phyloP scores from a whole-genome alignment of 2,888 invertebrate genomes.

The Bhutanitis thaidina region DNA sequence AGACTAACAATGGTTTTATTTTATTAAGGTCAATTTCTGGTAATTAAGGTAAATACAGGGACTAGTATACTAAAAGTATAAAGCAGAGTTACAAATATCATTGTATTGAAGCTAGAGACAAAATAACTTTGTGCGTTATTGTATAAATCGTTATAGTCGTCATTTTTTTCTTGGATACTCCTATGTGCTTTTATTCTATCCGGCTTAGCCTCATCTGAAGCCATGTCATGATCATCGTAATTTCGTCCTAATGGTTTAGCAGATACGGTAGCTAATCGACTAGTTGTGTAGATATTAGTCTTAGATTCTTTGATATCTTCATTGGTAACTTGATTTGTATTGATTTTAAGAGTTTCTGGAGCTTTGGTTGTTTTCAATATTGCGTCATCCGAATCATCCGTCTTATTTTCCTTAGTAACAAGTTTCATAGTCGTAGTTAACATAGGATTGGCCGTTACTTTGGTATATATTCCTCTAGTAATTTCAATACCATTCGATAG shows the following conservation, averaged over 20 bases:
- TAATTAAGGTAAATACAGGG: no score
- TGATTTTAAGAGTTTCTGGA: slow-evolving; percentile 20
- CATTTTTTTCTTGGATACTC: slow-evolving; percentile 43
- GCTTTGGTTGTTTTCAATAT: slow-evolving; percentile 19
- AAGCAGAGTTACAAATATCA: neutral
- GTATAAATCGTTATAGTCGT: slow-evolving; percentile 10
- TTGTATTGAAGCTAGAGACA: slow-evolving; percentile 4
- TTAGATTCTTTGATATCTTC: slow-evolving; percentile 28
- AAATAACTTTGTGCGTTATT: neutral
- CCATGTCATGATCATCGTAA: slow-evolving; percentile 54
- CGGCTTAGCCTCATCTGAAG: slow-evolving; percentile 66
- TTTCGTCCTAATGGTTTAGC: slow-evolving; percentile 56
- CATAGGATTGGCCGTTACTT: slow-evolving; percentile 21
- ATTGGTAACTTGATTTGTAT: slow-evolving; percentile 22
- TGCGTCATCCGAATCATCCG: slow-evolving; percentile 7
- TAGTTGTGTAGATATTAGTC: slow-evolving; percentile 48
- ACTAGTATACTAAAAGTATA: no score
- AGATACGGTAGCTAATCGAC: slow-evolving; percentile 63
- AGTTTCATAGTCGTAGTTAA: slow-evolving; percentile 8
- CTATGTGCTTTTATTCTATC: slow-evolving; percentile 56
- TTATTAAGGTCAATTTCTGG: no score
- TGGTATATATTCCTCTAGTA: slow-evolving; percentile 10
- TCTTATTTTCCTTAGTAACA: slow-evolving; percentile 22
- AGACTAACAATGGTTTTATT: no score
- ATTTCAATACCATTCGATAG: slow-evolving; percentile 14